Evolutionary conservation across 2,113 vertebrate species (phyloP).

Genomic region (Semnornis frantzii): DNA sequence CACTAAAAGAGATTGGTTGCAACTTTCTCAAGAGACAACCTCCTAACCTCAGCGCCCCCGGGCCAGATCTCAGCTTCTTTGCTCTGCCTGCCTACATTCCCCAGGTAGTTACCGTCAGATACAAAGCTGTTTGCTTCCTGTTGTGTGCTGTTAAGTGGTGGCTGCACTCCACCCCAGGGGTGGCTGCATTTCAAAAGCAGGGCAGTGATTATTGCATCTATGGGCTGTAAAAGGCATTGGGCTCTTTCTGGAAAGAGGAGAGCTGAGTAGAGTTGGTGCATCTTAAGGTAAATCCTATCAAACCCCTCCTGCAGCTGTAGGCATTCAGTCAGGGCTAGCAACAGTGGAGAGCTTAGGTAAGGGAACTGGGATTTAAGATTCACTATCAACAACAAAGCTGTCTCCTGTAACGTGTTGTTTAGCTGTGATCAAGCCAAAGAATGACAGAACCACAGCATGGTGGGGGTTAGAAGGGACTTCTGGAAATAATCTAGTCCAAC

Average conservation of each 20-base stretch:
- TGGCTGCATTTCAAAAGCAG: constrained; percentile 62
- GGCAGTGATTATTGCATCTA: background rate
- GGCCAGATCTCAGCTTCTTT: constrained; percentile 7
- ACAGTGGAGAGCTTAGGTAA: background rate
- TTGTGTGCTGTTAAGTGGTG: constrained; percentile 33
- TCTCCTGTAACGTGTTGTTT: background rate
- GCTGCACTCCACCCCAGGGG: constrained; percentile 35
- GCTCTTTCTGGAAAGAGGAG: constrained; percentile 4
- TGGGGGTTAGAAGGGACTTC: background rate
- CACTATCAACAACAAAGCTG: background rate
- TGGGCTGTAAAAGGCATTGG: constrained; percentile 13
- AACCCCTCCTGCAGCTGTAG: background rate
- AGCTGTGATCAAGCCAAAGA: background rate
- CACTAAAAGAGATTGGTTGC: background rate
- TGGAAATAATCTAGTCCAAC: background rate
- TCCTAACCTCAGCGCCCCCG: constrained; percentile 3
- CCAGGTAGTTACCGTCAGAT: constrained; percentile 47
- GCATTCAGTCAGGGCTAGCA: background rate
- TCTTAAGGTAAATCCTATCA: background rate
- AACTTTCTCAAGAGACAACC: constrained; percentile 50
- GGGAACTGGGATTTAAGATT: background rate
- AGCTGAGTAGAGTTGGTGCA: background rate
- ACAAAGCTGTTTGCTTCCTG: constrained; percentile 58
- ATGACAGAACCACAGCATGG: background rate
- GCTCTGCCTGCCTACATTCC: constrained; percentile 44